These are phyloP conservation scores for Lepus timidus DNA, from an alignment of 2,113 vertebrate genomes.

Conservation along the genomic window DNA sequence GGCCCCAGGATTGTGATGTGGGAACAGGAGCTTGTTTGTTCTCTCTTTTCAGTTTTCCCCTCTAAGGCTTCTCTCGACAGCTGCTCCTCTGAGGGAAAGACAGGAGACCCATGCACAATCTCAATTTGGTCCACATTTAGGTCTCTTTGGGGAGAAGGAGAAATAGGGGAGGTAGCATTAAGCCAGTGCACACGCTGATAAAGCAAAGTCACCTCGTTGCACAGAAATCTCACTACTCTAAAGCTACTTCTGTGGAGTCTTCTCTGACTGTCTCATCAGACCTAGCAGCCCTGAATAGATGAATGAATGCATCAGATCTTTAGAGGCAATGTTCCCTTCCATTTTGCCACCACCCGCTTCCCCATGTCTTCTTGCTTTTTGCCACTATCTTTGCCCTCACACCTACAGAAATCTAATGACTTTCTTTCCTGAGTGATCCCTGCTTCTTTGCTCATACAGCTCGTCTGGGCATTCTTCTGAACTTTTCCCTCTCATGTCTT, in stretches of 20 bases:
- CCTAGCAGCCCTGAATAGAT: background rate
- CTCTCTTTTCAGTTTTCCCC: background rate
- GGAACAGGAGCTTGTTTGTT: background rate
- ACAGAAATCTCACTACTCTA: background rate
- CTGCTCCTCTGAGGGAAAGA: background rate
- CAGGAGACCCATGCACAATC: background rate
- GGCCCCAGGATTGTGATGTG: background rate
- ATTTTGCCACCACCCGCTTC: background rate
- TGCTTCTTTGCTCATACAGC: background rate
- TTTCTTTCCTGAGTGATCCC: constrained; percentile 19
- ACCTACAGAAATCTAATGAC: constrained; percentile 27
- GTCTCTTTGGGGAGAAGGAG: constrained; percentile 10
- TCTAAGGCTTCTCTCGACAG: background rate
- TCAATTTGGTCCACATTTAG: constrained; percentile 32
- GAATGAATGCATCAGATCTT: constrained; percentile 24
- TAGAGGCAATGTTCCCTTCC: constrained; percentile 17
- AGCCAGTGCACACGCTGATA: background rate
- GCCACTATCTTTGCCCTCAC: background rate
- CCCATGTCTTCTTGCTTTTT: background rate
- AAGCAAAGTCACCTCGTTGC: background rate
- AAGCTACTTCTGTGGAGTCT: background rate
- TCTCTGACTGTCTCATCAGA: background rate
- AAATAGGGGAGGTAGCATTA: constrained; percentile 4
- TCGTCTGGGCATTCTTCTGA: background rate
- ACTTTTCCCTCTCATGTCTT: background rate